Base-by-base conservation (phyloP, 2,888 invertebrate species). In the Sphaeridia pumilis region DNA sequence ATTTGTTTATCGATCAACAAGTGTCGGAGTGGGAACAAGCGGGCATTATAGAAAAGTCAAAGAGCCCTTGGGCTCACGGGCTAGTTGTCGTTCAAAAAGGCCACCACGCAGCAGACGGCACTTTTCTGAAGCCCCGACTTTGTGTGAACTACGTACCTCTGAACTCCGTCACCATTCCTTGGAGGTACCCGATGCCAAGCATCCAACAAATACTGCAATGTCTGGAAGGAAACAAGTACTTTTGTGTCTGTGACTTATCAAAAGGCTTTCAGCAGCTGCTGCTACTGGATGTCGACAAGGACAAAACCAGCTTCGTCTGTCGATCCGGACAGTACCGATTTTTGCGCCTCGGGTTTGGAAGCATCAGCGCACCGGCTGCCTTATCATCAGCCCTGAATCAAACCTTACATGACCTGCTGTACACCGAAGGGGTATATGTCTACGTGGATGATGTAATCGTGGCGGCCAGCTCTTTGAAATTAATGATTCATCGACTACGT, bases 251-350 rank as follows among this genome's bases (percentile, higher is more conserved):
- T 1, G 68, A 71, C 47, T 49, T 69, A 25, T 64, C 62, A 46
- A 61, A 61, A 4, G 69, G 67, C 0, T 68, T 63, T 66, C 66
- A 65, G 43, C 69, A 69, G 52, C 67, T 70, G 10, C 60, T 64
- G 0, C 57, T 72, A 5, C 58, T 57, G 1, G 46, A 54, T 60
- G 31, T 67, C 2, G 67, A 69, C 1, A 58, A 65, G 21, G 60
- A 60, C 2, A 65, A 66, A 44, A 71, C 70, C 0, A 67, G 69
- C 0, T 70, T 71, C 48, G 66, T 68, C 0, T 71, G 69, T 0
- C 67, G 67, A 0, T 65, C 68, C 25, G 69, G 70, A 0, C 67
- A 69, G 14, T 70, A 60, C 38, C 67, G 71, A 53, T 70, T 66
- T 49, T 63, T 67, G 20, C 56, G 58, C 0, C 67, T 70, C 67